Conservation (phyloP, 2,113 vertebrate genomes). For the Pagrus major region DNA sequence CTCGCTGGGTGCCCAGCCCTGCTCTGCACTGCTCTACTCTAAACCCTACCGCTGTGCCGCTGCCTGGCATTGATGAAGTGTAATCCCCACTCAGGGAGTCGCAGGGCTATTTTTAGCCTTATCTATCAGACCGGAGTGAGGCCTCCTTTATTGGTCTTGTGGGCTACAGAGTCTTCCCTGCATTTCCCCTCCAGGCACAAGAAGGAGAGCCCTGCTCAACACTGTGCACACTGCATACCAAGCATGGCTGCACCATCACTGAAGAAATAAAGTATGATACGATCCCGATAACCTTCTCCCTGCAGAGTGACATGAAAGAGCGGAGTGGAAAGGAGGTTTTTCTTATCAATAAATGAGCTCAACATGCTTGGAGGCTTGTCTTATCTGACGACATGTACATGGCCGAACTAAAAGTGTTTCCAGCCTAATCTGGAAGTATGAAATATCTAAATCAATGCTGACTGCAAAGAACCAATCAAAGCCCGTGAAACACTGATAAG, state of each 20-base stretch:
- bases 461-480: slow-evolving; percentile 6
- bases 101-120: slow-evolving; percentile 76
- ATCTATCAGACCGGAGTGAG: slow-evolving; percentile 62
- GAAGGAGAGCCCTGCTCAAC: background rate
- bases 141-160: slow-evolving; percentile 53
- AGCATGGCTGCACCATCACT: background rate
- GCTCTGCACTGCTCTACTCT: slow-evolving; percentile 8
- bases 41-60: slow-evolving; percentile 49
- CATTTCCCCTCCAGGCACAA: background rate
- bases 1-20: background rate
- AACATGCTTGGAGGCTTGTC: background rate
- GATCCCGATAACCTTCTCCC: background rate
- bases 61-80: slow-evolving; percentile 76
- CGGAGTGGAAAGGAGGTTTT: background rate
- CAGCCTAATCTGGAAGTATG: slow-evolving; percentile 1
- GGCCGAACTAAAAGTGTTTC: background rate
- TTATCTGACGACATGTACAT: background rate
- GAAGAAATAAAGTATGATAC: background rate
- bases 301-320: background rate
- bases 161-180: slow-evolving; percentile 44
- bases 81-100: slow-evolving; percentile 74
- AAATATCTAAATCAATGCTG: slow-evolving; percentile 8
- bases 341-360: slow-evolving; percentile 36
- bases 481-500: background rate
- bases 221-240: background rate